Base-by-base conservation (phyloP, 2,113 vertebrate species). In the Solea senegalensis region DNA sequence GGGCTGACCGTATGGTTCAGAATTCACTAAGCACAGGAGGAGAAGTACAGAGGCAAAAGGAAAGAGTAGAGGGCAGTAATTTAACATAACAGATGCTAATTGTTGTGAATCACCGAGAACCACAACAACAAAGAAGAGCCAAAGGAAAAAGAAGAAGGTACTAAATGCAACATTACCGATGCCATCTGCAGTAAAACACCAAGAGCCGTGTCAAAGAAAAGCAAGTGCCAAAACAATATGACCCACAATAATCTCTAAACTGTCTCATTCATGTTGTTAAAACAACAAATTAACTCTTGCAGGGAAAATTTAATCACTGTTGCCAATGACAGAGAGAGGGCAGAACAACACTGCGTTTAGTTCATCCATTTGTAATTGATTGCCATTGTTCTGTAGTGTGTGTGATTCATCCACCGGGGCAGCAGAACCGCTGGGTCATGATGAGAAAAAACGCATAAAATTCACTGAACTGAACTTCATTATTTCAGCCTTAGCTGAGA, bases 391-490 rank as follows among this genome's bases (percentile, higher is more conserved):
- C 50, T 59, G 65, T 9, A 46, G 59, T 64, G 69, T 71, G 55
- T 34, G 53, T 75, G 67, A 80, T 60, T 76, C 60, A 66, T 54
- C 28, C 54, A 15, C 45, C 68, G 49, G 41, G n/a, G 5, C 39
- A 62, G 61, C 68, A 64, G 61, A 55, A 46, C 49, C 2, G 15
- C 43, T 55, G 62, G 74, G 76, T 77, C 62, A 74, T 52, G 43
- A 72, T 64, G 61, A 69, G 46, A 82, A 82, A 65, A 59, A 86
- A 66, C n/a, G n/a, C n/a, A n/a, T n/a, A n/a, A n/a, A n/a, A n/a
- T n/a, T n/a, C n/a, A n/a, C n/a, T n/a, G n/a, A 68, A 61, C 71
- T 83, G 77, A 81, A 76, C 71, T 71, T 65, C 54, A 72, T 86
- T 79, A 77, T 72, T 74, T 81, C 63, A 72, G 63, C 74, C 11